Evolutionary conservation across 2,888 invertebrate genomes (phyloP).

Genomic region (Atherix ibis): DNA sequence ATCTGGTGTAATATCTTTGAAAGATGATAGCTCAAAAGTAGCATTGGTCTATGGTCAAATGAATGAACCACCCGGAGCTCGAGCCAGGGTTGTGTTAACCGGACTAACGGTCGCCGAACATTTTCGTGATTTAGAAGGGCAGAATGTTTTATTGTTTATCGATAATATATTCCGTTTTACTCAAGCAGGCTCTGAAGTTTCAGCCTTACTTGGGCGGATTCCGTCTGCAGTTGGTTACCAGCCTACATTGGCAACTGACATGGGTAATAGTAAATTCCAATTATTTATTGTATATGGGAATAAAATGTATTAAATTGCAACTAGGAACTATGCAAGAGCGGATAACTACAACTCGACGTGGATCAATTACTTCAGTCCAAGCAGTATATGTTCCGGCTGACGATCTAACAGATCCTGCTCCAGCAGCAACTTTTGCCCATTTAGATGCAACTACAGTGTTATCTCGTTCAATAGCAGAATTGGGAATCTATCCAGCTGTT

Average conservation of each 20-base stretch:
- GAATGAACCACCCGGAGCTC: conserved; percentile 92
- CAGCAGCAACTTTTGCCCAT: conserved; percentile 90
- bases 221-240: conserved; percentile 92
- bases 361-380: conserved; percentile 90
- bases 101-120: conserved; percentile 88
- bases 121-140: conserved; percentile 87
- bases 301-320: not conserved
- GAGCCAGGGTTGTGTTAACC: conserved; percentile 83
- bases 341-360: conserved; percentile 88
- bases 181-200: conserved; percentile 78
- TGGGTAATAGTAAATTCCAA: conserved; percentile 57
- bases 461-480: conserved; percentile 81
- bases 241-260: conserved; percentile 88
- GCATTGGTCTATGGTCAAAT: conserved; percentile 89
- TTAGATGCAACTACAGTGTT: conserved; percentile 91
- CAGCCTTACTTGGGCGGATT: conserved; percentile 86
- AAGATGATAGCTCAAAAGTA: conserved; percentile 69
- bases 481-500: conserved; percentile 88
- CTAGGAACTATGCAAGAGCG: conserved; percentile 74
- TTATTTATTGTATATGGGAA: not conserved
- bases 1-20: conserved; percentile 77
- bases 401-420: conserved; percentile 91
- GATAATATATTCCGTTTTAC: conserved; percentile 94
- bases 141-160: conserved; percentile 86
- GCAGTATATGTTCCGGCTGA: conserved; percentile 92